Base-by-base conservation (phyloP, 2,888 invertebrate genomes). In the Bedellia somnulentella region DNA sequence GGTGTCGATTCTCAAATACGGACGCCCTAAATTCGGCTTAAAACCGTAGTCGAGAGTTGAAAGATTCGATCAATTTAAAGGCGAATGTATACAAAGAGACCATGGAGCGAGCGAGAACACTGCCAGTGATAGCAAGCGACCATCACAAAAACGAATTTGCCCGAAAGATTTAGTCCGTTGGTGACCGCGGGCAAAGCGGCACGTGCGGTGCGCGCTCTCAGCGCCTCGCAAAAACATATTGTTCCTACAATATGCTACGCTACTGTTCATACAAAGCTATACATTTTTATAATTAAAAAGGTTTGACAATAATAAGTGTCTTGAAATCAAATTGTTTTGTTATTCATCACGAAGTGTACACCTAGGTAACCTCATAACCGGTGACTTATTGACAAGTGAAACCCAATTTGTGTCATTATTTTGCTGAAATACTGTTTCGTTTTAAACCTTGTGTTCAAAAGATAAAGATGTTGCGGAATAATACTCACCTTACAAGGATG, bases 151-250 rank as follows among this genome's bases (percentile, higher is more conserved):
- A 22, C 29, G 29, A 22, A 29, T n/a, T 12, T 21, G n/a, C 10
- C 24, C 30, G 30, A 24, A 24, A 17, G 15, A n/a, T 15, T 50
- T 60, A 68, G 73, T 71, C 61, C 57, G 60, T 58, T 58, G 57
- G 58, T 49, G 62, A 50, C 68, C 70, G 66, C 71, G 66, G 68
- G 71, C 68, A 71, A 67, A 70, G 73, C 71, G 71, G 68, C 70
- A 67, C 70, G 68, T 57, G 54, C 54, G 50, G 66, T 64, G 73
- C 36, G 35, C 38, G 37, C 37, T 35, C 37, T 32, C 34, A 68
- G 51, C 67, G 73, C 73, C 70, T 71, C 70, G 70, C 73, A 57
- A 49, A 41, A 41, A 60, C 61, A n/a, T 47, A 63, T 68, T 71
- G 64, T 73, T 67, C 62, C 70, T 58, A 37, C 46, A 45, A 56